Conservation (phyloP, 1,140 invertebrate species). For the Sinonovacula constricta region DNA sequence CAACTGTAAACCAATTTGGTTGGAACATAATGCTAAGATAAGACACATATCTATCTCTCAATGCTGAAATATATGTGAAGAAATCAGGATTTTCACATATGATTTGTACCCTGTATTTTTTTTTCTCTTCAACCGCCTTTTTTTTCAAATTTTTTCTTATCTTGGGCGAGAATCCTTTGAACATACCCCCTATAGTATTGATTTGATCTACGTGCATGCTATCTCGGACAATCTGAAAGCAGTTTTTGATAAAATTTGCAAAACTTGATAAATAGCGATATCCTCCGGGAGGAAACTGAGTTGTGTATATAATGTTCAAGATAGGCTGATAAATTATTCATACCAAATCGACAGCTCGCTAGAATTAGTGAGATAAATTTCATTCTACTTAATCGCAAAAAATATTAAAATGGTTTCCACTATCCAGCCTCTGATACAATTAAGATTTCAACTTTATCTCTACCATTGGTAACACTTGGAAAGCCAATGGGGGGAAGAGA, state of each 20-base stretch:
- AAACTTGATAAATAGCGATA: neutral
- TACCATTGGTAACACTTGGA: conserved; percentile 22
- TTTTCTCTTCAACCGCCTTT: no score
- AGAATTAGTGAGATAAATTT: neutral
- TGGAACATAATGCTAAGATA: no score
- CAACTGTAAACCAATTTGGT: no score
- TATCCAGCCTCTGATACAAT: conserved; percentile 50
- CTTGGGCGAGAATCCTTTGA: neutral
- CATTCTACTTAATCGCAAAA: neutral
- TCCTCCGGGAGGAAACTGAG: neutral
- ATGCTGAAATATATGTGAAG: no score
- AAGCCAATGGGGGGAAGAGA: conserved; percentile 12
- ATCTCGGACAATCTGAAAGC: neutral
- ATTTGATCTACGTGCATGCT: neutral
- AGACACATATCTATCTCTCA: no score
- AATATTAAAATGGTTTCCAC: conserved; percentile 36
- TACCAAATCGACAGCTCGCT: neutral
- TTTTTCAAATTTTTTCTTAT: neutral
- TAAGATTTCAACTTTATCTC: conserved; percentile 49
- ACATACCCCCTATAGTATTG: neutral
- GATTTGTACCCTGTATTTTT: no score
- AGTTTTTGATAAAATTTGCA: neutral
- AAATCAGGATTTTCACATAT: no score
- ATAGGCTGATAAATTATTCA: neutral
- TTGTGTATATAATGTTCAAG: neutral